These are phyloP conservation scores for Myotis pilosus DNA, from an alignment of 2,797 vertebrate species.

Conservation along the genomic window DNA sequence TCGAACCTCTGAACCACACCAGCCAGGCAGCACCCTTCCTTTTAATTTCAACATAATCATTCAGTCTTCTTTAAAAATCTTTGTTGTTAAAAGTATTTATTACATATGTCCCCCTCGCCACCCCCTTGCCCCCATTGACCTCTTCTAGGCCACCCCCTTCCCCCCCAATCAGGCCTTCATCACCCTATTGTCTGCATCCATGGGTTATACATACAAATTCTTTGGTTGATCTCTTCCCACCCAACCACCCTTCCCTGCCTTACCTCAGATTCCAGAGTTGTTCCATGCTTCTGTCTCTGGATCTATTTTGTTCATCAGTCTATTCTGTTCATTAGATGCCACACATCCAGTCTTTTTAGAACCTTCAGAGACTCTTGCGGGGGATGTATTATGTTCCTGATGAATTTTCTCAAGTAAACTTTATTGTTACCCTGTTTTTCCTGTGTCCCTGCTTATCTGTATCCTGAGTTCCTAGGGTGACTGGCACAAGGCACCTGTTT, in stretches of 20 bases:
- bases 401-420: background rate
- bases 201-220: no score
- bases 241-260: no score
- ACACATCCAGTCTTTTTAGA: background rate
- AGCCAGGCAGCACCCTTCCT: background rate
- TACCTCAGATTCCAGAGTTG: no score
- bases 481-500: background rate
- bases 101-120: no score
- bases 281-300: no score
- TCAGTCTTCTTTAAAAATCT: background rate
- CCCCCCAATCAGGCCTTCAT: no score
- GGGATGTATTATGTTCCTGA: background rate
- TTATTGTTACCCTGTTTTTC: background rate
- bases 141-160: no score
- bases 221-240: no score
- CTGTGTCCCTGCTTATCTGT: background rate
- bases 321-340: no score
- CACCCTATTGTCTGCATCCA: no score
- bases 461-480: background rate
- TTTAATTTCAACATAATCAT: conserved; percentile 1
- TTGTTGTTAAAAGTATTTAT: background rate
- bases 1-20: background rate
- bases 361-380: background rate
- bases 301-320: no score
- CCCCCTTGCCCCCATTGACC: no score